Evolutionary conservation across 1,140 invertebrate species (phyloP), one percentile per base, ranked within the genome.

Genomic region (Drosophila sp.): DNA sequence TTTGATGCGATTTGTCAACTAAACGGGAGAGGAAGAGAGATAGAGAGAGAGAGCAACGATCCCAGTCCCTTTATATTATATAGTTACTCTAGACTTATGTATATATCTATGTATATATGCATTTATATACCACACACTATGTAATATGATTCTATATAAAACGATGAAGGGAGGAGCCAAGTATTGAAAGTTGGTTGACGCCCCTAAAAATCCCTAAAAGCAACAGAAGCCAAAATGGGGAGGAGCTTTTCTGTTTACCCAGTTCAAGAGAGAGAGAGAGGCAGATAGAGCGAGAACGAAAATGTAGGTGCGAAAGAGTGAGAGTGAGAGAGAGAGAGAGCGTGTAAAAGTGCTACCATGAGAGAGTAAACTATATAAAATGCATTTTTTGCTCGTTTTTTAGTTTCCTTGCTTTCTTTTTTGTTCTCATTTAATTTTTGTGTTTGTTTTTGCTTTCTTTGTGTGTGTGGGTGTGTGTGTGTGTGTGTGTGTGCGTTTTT

Each of bases 181-280:
- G 25, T 7, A 50, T 8, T 10, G 44, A 50, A 50, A 4, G 23
- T 27, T 27, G 44, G 66, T 10, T 29, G 57, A 41, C 32, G 55
- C 55, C 27, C 27, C 55, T 75, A 78, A 78, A 78, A 78, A 78
- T 78, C 76, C 76, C 76, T 75, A 78, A 70, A 60, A 54, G 64
- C 72, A 65, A 32, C 63, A 66, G 70, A 65, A 57, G 58, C 66
- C 66, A 8, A 67, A 76, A 68, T 66, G 38, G 65, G 76, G 76
- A 72, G 76, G 76, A 76, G 76, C 76, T 75, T 75, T 70, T 55
- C 23, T 50, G 44, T 50, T 50, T 50, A 27, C 44, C 44, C 10
- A 50, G 3, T 7, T 3, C 30, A n/a, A 60, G 25, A 62, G 17
- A 60, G 23, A 58, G 55, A 68, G 61, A 60, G 61, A 41, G 44